Evolutionary conservation across 2,113 vertebrate species (phyloP), one percentile per base, ranked within the genome.

Genomic region (Pelecanus crispus): DNA sequence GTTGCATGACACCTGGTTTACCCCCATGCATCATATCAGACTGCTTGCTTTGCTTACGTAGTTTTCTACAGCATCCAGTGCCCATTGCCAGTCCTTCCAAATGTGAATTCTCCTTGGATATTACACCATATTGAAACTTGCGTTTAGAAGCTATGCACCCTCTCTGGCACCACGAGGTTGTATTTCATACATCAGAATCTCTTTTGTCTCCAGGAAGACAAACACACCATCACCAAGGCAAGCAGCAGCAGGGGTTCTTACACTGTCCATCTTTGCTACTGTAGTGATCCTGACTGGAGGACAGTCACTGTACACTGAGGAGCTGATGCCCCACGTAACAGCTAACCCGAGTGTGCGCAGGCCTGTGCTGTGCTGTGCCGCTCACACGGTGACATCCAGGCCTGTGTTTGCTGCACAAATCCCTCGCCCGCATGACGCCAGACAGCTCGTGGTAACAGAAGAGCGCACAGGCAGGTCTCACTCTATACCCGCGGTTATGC

Each of bases 221-320:
- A 86, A n/a, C 72, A 68, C 36, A 13, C 34, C 29, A 26, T 6
- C 13, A 52, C 17, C 38, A 44, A 25, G 47, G 44, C 13, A 38
- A 42, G 50, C 55, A 59, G 47, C 66, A 44, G 5, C 0, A 0
- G 20, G 13, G 15, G n/a, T 62, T 82, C 44, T 65, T 7, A 1
- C 38, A 24, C 45, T 14, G 40, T 22, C 62, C 21, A 7, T n/a
- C 50, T 56, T 17, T 66, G 67, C 47, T 2, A 1, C 20, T 45
- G 38, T 5, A 26, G 2, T 11, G 70, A 47, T 50, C 71, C 61
- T 16, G 44, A 19, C 29, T 28, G 29, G 16, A 38, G 13, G 44
- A 36, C 53, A 36, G 67, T 9, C 0, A 0, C 59, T 12, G 11
- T 10, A 34, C 10, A 7, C 15, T 4, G 8, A 26, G 29, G 65